Base-by-base conservation (phyloP, 2,888 invertebrate genomes). In the Lumbricus terrestris region DNA sequence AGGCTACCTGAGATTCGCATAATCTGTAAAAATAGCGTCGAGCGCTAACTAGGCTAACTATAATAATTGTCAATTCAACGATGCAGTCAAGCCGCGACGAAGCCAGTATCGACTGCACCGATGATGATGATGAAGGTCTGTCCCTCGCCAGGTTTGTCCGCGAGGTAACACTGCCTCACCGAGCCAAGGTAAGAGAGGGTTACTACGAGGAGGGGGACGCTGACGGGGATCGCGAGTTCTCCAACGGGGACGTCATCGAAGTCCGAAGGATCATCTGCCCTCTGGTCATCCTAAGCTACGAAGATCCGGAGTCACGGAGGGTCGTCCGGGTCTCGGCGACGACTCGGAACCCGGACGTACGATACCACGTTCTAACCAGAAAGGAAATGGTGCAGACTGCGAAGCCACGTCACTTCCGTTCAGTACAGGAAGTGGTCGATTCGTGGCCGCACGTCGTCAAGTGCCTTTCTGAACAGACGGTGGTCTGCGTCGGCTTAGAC, bases 111-210 rank as follows among this genome's bases (percentile, higher is more conserved):
- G n/a, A 8, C 29, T n/a, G 69, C 29, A 8, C 29, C n/a, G n/a
- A n/a, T n/a, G n/a, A n/a, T 69, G 69, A 69, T 29, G 69, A n/a
- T 29, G 69, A n/a, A 69, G 2, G 69, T 69, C 69, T 69, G 1
- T 5, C 69, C 69, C 69, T 89, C 35, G 18, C 18, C 35, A 35
- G 82, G 54, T 90, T 90, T 42, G 90, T 90, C n/a, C 37, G 47
- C 23, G 35, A 82, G 23, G 23, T 82, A 18, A 8, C 4, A 4
- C 90, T 90, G 85, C 90, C 90, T 0, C 40, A n/a, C 18, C 82
- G 90, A 18, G 90, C 47, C 38, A 88, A 88, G 85, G 90, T 90
- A 23, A 90, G 85, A 20, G 90, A 90, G 11, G 90, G 90, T 38
- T 40, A 40, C n/a, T 85, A 88, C 40, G 40, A 90, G 33, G 82